phyloP scores from a whole-genome alignment of 2,888 invertebrate genomes.

The Cerceris rybyensis region DNA sequence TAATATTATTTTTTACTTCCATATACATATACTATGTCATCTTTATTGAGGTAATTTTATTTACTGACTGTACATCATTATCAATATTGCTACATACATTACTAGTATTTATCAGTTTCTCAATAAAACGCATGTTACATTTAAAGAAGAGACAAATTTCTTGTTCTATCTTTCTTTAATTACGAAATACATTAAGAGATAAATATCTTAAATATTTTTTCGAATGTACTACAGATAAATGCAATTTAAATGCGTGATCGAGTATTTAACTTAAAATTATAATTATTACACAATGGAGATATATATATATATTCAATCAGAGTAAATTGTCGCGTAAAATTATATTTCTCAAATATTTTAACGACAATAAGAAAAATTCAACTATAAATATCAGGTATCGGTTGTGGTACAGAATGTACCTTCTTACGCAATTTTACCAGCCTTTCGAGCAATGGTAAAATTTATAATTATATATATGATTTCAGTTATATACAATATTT shows the following conservation, averaged over 20 bases:
- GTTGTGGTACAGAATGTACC: slow-evolving; percentile 53
- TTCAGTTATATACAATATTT: slow-evolving; percentile 54
- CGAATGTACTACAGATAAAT: slow-evolving; percentile 25
- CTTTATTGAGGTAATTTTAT: slow-evolving; percentile 58
- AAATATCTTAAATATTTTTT: slow-evolving; percentile 43
- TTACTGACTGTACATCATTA: slow-evolving; percentile 51
- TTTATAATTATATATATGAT: slow-evolving; percentile 36
- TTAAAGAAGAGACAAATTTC: slow-evolving; percentile 24
- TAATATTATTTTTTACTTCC: slow-evolving; percentile 29
- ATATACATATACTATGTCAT: slow-evolving; percentile 40
- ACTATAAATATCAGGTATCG: slow-evolving; percentile 66
- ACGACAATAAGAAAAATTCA: slow-evolving; percentile 40
- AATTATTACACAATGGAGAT: slow-evolving; percentile 30
- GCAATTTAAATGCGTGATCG: slow-evolving; percentile 44
- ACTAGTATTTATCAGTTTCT: slow-evolving; percentile 59
- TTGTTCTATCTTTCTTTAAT: slow-evolving; percentile 21
- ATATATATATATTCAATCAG: slow-evolving; percentile 35
- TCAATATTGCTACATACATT: slow-evolving; percentile 44
- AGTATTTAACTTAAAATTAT: slow-evolving; percentile 40
- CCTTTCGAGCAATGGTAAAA: slow-evolving; percentile 49
- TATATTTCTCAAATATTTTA: slow-evolving; percentile 46
- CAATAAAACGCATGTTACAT: slow-evolving; percentile 61
- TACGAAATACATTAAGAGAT: slow-evolving; percentile 43
- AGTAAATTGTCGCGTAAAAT: slow-evolving; percentile 37
- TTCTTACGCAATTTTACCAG: slow-evolving; percentile 41